A percentile compares a stretch with the other conserved stretches of the same genome.
Conservation (phyloP, 2,888 invertebrate genomes). For the Mythimna ferrago region DNA sequence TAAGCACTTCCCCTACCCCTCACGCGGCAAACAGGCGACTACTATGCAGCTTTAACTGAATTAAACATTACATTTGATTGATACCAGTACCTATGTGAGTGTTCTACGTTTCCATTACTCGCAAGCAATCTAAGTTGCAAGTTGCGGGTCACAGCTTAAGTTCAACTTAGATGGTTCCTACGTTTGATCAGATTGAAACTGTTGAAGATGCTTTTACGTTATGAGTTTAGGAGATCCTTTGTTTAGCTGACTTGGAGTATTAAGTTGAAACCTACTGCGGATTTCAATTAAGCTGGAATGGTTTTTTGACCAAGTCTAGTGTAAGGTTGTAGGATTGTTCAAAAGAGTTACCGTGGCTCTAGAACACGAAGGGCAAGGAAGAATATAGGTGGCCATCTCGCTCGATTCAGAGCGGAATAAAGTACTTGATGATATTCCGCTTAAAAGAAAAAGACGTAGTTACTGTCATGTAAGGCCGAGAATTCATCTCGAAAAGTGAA, state of each 20-base stretch:
- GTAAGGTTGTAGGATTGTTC: too few relatives aligned
- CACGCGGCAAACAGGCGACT: slow-evolving; percentile 19
- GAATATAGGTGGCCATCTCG: too few relatives aligned
- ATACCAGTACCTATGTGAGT: slow-evolving; percentile 48
- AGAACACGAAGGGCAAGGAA: too few relatives aligned
- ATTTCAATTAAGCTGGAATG: slow-evolving; percentile 27
- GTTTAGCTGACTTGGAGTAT: slow-evolving; percentile 41
- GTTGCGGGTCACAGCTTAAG: slow-evolving; percentile 59
- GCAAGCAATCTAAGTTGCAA: slow-evolving; percentile 65
- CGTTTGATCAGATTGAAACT: slow-evolving; percentile 58
- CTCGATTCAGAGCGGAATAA: too few relatives aligned
- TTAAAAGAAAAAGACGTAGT: too few relatives aligned
- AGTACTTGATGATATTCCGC: too few relatives aligned
- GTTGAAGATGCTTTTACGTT: slow-evolving; percentile 56
- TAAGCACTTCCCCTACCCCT: slow-evolving; percentile 18
- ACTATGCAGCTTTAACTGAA: slow-evolving; percentile 55
- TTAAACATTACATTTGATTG: slow-evolving; percentile 63
- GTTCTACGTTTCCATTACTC: slow-evolving; percentile 57
- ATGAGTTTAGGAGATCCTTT: slow-evolving; percentile 50
- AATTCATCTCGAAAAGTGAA: too few relatives aligned
- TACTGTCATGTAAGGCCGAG: too few relatives aligned
- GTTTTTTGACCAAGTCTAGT: too few relatives aligned
- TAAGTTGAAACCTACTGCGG: neutral
- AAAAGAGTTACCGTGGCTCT: too few relatives aligned
- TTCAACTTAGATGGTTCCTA: slow-evolving; percentile 52